Base-by-base conservation (phyloP, 2,888 invertebrate genomes). In the Acleris literana region DNA sequence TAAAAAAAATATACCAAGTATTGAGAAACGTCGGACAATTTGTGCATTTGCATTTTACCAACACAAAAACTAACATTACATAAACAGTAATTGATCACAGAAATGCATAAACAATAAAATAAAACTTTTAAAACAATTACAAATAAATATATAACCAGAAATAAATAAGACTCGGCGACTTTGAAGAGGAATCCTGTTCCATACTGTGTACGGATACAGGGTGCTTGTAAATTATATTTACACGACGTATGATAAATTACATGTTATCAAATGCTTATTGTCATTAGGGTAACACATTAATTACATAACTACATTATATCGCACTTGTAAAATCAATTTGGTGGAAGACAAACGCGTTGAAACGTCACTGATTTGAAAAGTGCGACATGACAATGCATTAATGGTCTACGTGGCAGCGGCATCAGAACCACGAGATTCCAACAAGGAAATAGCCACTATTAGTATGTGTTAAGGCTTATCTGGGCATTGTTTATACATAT, bases 41-140 rank as follows among this genome's bases (percentile, higher is more conserved):
- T 90, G 87, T 88, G 88, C 80, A 76, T 78, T 76, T 73, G 78
- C 75, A 80, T 70, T 61, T 62, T 70, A 80, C 72, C 71, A 72
- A 76, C 76, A 78, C 77, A 76, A 79, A 78, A 79, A 83, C 79
- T 79, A 33, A 66, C 56, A 55, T 9, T 59, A 66, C 51, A 67
- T 56, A 83, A 84, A 80, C 77, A 82, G 85, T 83, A 83, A 84
- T 76, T 74, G 83, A 92, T 92, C 90, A 92, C 91, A 91, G 91
- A 90, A 90, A 90, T 88, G 89, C 88, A 83, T 85, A 84, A 84
- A 87, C 82, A 78, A 79, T 78, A 83, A 73, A 79, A 84, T 83
- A 86, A 84, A 85, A 78, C 79, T 84, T 81, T 39, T 82, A 82
- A 81, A 78, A 74, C 55, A 72, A 76, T 76, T 66, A 77, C 81